Evolutionary conservation across 1,140 invertebrate genomes (phyloP).

Genomic region (Ceratosolen fusciceps): DNA sequence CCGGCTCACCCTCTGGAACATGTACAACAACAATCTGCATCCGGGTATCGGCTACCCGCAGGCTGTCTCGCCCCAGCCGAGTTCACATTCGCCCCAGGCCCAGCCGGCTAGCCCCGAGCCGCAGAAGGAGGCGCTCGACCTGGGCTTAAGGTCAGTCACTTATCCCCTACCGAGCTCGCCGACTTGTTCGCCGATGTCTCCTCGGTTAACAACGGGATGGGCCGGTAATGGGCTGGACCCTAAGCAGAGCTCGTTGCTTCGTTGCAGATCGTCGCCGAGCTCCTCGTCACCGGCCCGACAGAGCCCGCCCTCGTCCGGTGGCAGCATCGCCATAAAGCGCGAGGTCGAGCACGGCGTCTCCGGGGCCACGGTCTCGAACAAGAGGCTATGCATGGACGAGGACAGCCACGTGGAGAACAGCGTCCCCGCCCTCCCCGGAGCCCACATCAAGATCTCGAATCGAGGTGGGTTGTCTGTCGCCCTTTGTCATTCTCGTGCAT

Average conservation of each 20-base stretch:
- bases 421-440: conserved; percentile 67
- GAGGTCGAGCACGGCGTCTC: conserved; percentile 74
- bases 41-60: conserved; percentile 63
- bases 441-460: conserved; percentile 91
- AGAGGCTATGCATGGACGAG: conserved; percentile 73
- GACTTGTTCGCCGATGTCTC: no score
- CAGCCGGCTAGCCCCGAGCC: conserved; percentile 66
- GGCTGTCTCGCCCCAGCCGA: conserved; percentile 59
- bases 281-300: conserved; percentile 60
- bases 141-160: conserved; percentile 68
- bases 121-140: conserved; percentile 76
- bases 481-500: background rate
- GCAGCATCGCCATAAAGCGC: conserved; percentile 72
- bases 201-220: no score
- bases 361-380: conserved; percentile 73
- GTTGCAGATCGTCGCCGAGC: conserved; percentile 61
- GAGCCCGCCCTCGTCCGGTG: conserved; percentile 58
- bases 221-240: no score
- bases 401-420: conserved; percentile 65
- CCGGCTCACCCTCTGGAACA: conserved; percentile 84
- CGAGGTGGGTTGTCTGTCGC: conserved; percentile 75
- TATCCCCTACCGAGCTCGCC: background rate
- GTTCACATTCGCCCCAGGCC: conserved; percentile 61
- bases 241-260: background rate
- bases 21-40: conserved; percentile 78